Evolutionary conservation across 2,888 invertebrate genomes (phyloP), one percentile per base, ranked within the genome.

Genomic region (Conistra vaccinii): DNA sequence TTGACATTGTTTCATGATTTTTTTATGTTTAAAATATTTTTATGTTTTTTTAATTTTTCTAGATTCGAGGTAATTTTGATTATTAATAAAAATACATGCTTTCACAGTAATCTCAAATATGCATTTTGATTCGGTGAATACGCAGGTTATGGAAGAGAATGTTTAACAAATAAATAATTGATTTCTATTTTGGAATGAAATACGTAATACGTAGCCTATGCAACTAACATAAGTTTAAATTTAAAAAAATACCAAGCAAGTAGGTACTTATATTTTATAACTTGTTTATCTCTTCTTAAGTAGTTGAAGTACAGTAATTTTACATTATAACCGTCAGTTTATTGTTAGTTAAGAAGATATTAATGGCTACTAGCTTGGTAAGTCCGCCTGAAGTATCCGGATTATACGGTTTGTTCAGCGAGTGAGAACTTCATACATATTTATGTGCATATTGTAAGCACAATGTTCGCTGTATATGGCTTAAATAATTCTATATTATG

Each of bases 391-490:
- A 48, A 74, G 69, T 51, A 61, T 58, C 61, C 32, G 74, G 65
- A 76, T 73, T 76, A 23, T 48, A 76, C 55, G 57, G 53, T 51
- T 60, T 62, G 78, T 67, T 78, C n/a, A 81, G 69, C 6, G 29
- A 60, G 55, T 32, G 81, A 69, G 73, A 69, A 66, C 29, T 73
- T 78, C 68, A 73, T 78, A 71, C 60, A 83, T 70, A 83, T 83
- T 76, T 68, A 82, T 75, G 67, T 68, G 58, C 48, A 57, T 61
- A 72, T 32, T 68, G 67, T 58, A 51, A 23, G 26, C 42, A 72
- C 42, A 69, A 62, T 61, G 66, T 42, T 61, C 17, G 29, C 53
- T 39, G 60, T 62, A 48, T 48, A 58, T 48, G 23, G 42, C 53
- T 23, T 60, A 32, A 68, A 53, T 45, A 62, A 73, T 35, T 45